Evolutionary conservation across 1,140 invertebrate genomes (phyloP), one percentile per base, ranked within the genome.

Genomic region (Riptortus pedestris): DNA sequence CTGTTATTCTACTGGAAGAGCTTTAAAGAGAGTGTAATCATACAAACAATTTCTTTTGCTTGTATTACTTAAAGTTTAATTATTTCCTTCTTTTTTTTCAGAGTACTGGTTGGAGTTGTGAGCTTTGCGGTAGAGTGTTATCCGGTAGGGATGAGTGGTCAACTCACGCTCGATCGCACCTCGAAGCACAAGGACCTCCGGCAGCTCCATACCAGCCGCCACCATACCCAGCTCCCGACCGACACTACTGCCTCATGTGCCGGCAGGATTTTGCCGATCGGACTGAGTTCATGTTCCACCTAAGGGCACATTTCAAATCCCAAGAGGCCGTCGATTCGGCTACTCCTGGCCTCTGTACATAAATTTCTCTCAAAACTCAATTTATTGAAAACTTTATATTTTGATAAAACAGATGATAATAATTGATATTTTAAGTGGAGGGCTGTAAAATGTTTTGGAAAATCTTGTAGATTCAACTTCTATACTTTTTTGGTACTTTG

Each of bases 141-240:
- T 79, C 81, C 1, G 84, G 79, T 1, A 77, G 85, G 68, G 85
- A 87, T 67, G 85, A 87, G 70, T 87, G 85, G 85, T 83, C 80
- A 57, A 80, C 84, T 26, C 85, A 87, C 69, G 84, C 85, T 60
- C 81, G 82, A 74, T 84, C 83, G 73, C 82, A 84, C 73, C 73
- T 84, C 63, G 81, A 82, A 20, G 62, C 67, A 38, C 71, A 71
- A 61, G 69, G 64, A 58, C 51, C 67, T 73, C 74, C 26, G 72
- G 76, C 60, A 75, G 74, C 70, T 74, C 75, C 57, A 70, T 68
- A n/a, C 72, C 71, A 47, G 12, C 62, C 67, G 7, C 62, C 61
- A 14, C 63, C 58, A 16, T 64, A 65, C 22, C 59, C 65, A 12
- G 58, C 60, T 4, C 66, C 70, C 27, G 64, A 69, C 0, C 76